Conservation (phyloP, 2,888 invertebrate species). For the Yponomeuta evonymella region DNA sequence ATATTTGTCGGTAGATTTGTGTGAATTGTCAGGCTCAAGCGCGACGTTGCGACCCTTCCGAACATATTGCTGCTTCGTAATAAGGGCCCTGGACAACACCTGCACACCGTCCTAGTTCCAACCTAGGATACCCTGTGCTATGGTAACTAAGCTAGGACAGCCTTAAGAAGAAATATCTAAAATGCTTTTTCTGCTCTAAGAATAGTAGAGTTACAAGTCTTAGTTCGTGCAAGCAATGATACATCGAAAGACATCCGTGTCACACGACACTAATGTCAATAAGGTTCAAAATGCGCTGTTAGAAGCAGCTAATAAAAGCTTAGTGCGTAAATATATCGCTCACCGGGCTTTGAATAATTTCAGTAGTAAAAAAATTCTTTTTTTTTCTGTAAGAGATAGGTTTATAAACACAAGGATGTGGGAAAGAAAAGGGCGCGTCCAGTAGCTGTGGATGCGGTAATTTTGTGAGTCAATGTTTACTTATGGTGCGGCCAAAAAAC, state of each 20-base stretch:
- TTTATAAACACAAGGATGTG: constrained; percentile 38
- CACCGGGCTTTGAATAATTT: constrained; percentile 58
- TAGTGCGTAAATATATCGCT: constrained; percentile 56
- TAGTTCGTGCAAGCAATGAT: not conserved
- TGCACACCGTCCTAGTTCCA: too few relatives aligned
- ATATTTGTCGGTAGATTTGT: too few relatives aligned
- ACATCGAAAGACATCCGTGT: not conserved
- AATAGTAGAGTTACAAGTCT: not conserved
- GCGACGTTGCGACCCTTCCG: too few relatives aligned
- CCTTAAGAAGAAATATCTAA: too few relatives aligned
- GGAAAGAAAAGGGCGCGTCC: constrained; percentile 30
- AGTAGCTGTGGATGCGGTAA: constrained; percentile 27
- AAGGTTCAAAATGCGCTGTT: constrained; percentile 1
- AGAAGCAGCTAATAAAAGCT: constrained; percentile 14
- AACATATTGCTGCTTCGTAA: too few relatives aligned
- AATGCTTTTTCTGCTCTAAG: not conserved
- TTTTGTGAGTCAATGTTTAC: not conserved
- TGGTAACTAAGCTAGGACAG: too few relatives aligned
- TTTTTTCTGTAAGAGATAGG: constrained; percentile 44
- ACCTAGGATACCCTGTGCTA: too few relatives aligned
- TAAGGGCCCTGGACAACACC: too few relatives aligned
- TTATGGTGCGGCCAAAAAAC: not conserved
- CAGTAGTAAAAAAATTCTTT: constrained; percentile 9
- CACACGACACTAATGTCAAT: not conserved
- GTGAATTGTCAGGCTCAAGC: too few relatives aligned